Conservation (phyloP, 2,888 invertebrate genomes). For the Chamaedrilus cognettii region DNA sequence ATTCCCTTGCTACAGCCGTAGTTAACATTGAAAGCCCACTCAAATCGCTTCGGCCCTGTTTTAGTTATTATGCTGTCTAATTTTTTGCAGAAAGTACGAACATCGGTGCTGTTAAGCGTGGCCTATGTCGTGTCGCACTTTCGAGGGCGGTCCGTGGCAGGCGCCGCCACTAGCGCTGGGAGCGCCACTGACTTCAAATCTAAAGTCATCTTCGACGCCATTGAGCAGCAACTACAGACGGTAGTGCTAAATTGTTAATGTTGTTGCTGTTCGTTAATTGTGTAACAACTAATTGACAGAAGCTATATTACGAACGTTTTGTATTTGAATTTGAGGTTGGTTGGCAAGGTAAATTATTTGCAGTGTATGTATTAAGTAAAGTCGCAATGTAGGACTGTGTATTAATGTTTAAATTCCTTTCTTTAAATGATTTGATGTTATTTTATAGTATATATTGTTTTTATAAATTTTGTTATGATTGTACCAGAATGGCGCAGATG, state of each 20-base stretch:
- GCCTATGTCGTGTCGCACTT: no score
- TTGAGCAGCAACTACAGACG: conserved; percentile 9
- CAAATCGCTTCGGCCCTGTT: no score
- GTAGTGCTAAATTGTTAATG: neutral
- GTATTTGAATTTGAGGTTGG: no score
- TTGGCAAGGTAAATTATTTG: no score
- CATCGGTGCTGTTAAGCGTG: no score
- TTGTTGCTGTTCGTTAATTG: neutral
- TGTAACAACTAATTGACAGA: neutral
- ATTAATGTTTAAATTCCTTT: neutral
- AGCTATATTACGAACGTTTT: no score
- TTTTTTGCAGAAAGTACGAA: no score
- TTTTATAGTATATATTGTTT: neutral
- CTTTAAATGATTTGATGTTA: neutral
- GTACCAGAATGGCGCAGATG: conserved; percentile 53
- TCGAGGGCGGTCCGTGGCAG: conserved; percentile 6
- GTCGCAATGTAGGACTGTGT: no score
- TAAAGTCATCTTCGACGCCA: conserved; percentile 33
- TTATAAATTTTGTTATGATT: conserved; percentile 5
- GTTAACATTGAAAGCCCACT: no score
- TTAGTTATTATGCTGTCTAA: no score
- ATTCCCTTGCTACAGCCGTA: no score
- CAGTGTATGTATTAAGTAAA: no score
- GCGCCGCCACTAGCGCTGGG: conserved; percentile 1
- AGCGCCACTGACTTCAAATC: conserved; percentile 30